Evolutionary conservation across 2,113 vertebrate genomes (phyloP).

Genomic region (Leucoraja erinaceus): DNA sequence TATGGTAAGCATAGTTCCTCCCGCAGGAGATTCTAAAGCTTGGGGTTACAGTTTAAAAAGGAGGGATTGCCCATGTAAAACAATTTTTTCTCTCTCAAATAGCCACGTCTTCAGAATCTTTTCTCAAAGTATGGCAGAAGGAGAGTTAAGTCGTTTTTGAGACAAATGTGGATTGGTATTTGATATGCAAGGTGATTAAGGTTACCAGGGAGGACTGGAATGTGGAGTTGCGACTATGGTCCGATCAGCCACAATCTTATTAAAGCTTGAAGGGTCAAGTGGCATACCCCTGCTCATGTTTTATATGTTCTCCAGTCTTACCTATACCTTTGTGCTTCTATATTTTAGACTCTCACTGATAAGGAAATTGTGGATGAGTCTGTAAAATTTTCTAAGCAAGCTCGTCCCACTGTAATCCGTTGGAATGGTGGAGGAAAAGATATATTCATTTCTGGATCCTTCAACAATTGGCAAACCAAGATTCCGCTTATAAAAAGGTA

Average conservation of each 20-base stretch:
- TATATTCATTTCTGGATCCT: conserved; percentile 89
- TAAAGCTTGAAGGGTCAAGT: no score
- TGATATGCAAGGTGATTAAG: no score
- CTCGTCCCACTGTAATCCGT: conserved; percentile 90
- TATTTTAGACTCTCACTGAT: conserved; percentile 67
- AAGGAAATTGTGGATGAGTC: conserved; percentile 84
- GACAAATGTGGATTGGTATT: no score
- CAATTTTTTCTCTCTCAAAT: no score
- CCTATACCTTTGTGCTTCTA: conserved; percentile 44
- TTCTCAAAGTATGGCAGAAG: no score
- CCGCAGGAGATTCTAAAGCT: no score
- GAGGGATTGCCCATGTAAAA: no score
- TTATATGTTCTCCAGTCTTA: neutral
- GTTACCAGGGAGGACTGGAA: neutral
- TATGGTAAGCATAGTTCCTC: no score
- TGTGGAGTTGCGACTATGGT: neutral
- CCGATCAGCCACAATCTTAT: no score
- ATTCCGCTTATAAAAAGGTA: conserved; percentile 97
- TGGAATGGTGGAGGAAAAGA: conserved; percentile 92
- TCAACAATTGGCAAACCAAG: conserved; percentile 91
- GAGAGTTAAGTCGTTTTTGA: no score
- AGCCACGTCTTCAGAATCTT: no score
- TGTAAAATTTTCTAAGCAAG: conserved; percentile 74
- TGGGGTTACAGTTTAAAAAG: no score
- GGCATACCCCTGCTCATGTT: neutral